Evolutionary conservation across 2,888 invertebrate genomes (phyloP), one percentile per base, ranked within the genome.

Genomic region (Nomada ferruginata): DNA sequence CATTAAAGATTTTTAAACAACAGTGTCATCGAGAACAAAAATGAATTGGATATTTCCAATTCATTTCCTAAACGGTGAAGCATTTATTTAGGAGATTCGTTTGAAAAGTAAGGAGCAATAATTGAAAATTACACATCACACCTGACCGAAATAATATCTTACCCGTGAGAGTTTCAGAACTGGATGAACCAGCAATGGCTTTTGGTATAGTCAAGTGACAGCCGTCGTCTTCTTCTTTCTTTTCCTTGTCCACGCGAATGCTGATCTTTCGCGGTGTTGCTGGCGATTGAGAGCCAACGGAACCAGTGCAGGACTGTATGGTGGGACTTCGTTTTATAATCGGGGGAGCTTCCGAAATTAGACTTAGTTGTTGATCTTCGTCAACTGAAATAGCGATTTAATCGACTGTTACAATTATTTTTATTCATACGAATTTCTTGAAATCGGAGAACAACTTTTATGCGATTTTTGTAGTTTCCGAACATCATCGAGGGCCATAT

Each of bases 121-220:
- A 26, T 20, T 9, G 3, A 36, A 10, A 13, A 52, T 57, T 15
- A 2, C 10, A 29, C n/a, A n/a, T 2, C 18, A 7, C 9, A 7
- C 7, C n/a, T 44, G n/a, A 4, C 9, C 44, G n/a, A 50, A 60
- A 50, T 4, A 10, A 20, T 0, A 9, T 36, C 36, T 75, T 94
- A 96, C 97, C 97, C 94, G 96, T 97, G 26, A 97, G 93, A 0
- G 97, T 97, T 91, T 97, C 97, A 71, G 96, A 96, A 92, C 97
- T 97, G 15, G 96, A 96, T 0, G 97, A 97, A 0, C 95, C 95
- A 0, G 96, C 95, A 90, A 97, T 96, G 61, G 96, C 96, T 94
- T 96, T 96, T 0, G 97, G 97, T 86, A 97, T 96, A 11, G 96
- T 96, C 83, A 97, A 94, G 92, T 96, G 96, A 82, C 95, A 95